Evolutionary conservation across 2,113 vertebrate species (phyloP).

Genomic region (Micromys minutus): DNA sequence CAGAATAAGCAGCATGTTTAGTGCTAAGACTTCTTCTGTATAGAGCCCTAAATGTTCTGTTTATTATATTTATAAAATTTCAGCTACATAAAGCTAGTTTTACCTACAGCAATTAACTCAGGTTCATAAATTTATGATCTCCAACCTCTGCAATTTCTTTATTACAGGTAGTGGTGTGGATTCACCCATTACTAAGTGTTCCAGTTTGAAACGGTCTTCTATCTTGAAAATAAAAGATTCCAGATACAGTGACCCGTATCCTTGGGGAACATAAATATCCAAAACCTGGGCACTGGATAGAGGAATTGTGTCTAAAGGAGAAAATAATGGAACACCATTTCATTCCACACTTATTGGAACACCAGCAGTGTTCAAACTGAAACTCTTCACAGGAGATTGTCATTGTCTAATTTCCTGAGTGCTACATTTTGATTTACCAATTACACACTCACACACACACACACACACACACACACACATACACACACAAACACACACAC

Average conservation of each 20-base stretch:
- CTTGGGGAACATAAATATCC: rapidly evolving
- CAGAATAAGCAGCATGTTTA: not conserved
- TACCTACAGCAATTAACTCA: not conserved
- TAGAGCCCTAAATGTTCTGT: not conserved
- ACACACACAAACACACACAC: not conserved
- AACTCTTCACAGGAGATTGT: not conserved
- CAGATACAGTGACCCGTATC: not conserved
- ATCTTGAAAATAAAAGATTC: not conserved
- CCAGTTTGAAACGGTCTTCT: not conserved
- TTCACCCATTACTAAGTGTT: too few relatives aligned
- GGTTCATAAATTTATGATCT: not conserved
- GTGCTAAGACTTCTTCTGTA: not conserved
- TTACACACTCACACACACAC: not conserved
- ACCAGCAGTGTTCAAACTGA: not conserved
- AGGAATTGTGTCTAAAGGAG: not conserved
- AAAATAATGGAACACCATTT: not conserved
- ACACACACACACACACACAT: not conserved
- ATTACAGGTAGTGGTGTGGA: not conserved
- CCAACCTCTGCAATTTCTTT: not conserved
- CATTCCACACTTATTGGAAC: not conserved
- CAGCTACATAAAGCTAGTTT: not conserved
- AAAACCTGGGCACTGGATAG: not conserved
- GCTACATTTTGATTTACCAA: not conserved
- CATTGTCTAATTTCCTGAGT: not conserved
- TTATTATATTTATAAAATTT: not conserved